A percentile compares a stretch with the other conserved stretches of the same genome.
Conservation (phyloP, 2,113 vertebrate genomes). For the Crypturellus undulatus region DNA sequence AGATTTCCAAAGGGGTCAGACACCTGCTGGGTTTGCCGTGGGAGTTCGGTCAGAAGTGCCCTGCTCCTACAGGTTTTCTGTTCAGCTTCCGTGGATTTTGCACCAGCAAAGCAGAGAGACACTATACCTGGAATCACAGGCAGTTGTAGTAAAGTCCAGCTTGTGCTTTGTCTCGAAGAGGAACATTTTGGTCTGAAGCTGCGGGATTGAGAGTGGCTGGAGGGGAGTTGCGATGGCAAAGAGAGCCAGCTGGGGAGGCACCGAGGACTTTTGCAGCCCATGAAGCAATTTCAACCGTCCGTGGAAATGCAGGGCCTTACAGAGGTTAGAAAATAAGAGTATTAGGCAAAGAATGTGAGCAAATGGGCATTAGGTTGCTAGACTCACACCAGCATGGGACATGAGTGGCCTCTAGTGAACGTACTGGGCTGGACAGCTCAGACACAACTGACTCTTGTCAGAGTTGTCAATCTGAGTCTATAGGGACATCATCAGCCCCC, state of each 20-base stretch:
- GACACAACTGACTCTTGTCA: too few relatives aligned
- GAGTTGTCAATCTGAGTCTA: too few relatives aligned
- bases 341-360: neutral
- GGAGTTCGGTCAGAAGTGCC: neutral
- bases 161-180: slow-evolving; percentile 55
- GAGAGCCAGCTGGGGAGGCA: neutral
- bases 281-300: slow-evolving; percentile 38
- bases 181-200: neutral
- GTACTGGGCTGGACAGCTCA: neutral
- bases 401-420: neutral
- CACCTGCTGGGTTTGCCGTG: neutral
- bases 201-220: neutral
- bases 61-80: neutral
- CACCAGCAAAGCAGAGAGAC: fast-evolving
- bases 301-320: neutral
- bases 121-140: slow-evolving; percentile 24
- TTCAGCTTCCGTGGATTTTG: neutral
- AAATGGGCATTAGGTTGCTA: neutral
- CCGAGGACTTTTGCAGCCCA: neutral
- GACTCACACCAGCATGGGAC: neutral
- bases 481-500: too few relatives aligned
- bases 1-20: neutral
- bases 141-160: slow-evolving; percentile 47
- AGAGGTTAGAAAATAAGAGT: neutral
- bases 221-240: slow-evolving; percentile 16